phyloP scores from a whole-genome alignment of 2,797 vertebrate species.

The Ambastaia sidthimunki region DNA sequence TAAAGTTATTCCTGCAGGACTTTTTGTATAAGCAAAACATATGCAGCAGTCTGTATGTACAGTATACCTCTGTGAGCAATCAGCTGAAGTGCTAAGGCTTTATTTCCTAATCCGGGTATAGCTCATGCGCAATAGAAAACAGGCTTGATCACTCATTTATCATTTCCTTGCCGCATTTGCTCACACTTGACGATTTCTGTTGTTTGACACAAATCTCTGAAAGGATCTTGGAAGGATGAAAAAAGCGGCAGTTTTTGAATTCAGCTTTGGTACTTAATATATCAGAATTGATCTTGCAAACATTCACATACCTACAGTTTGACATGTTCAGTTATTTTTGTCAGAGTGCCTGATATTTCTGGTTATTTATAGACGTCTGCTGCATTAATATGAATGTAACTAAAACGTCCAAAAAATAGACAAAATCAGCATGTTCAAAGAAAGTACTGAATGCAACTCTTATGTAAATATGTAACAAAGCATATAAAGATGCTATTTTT shows the following conservation, averaged over 20 bases:
- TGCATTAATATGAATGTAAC: conserved; percentile 70
- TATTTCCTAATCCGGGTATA: background rate
- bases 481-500: conserved; percentile 89
- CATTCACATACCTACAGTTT: background rate
- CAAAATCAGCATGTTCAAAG: conserved; percentile 74
- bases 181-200: background rate
- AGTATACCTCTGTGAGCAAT: conserved; percentile 30
- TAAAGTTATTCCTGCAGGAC: conserved; percentile 37
- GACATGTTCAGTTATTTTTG: background rate
- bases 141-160: background rate
- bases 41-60: conserved; percentile 28
- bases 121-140: conserved; percentile 36
- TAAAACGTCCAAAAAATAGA: conserved; percentile 15
- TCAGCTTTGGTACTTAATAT: background rate
- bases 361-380: conserved; percentile 62
- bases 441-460: conserved; percentile 71
- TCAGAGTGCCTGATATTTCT: conserved; percentile 46
- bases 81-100: background rate
- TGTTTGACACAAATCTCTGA: background rate
- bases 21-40: conserved; percentile 41
- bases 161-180: background rate
- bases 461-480: conserved; percentile 91
- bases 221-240: background rate
- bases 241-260: background rate
- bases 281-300: background rate